These are phyloP conservation scores for Pantherophis guttatus DNA, from an alignment of 2,113 vertebrate species.

Conservation along the genomic window DNA sequence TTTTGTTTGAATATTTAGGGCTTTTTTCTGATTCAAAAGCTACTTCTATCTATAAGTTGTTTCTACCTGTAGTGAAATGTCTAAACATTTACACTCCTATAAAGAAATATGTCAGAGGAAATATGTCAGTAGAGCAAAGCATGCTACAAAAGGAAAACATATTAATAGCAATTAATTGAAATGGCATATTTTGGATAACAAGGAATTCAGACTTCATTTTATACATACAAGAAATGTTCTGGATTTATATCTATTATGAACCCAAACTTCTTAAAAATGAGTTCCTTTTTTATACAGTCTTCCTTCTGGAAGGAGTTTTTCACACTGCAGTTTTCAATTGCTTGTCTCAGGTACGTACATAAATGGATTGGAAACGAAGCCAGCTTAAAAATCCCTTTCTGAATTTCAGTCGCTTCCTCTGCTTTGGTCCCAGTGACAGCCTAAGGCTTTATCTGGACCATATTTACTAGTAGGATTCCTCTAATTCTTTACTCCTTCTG, in stretches of 20 bases:
- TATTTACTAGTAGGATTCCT: not conserved
- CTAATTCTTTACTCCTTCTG: not conserved
- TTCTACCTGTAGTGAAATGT: not conserved
- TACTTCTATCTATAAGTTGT: not conserved
- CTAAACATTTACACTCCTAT: slow-evolving; percentile 1
- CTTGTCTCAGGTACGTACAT: not conserved
- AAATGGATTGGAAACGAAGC: not conserved
- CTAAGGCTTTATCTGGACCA: not conserved
- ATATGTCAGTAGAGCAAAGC: not conserved
- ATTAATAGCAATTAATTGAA: slow-evolving; percentile 2
- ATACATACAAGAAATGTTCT: not conserved
- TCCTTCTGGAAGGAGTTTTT: not conserved
- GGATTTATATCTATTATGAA: not conserved
- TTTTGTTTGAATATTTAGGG: not conserved
- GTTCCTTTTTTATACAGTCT: not conserved
- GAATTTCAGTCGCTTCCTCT: not conserved
- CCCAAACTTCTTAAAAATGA: not conserved
- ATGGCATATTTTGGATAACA: not conserved
- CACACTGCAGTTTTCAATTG: not conserved
- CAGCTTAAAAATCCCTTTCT: not conserved
- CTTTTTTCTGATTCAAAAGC: not conserved
- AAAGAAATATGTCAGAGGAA: not conserved
- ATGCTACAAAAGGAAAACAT: not conserved
- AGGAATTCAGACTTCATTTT: not conserved
- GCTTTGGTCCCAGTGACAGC: not conserved